phyloP scores from a whole-genome alignment of 1,140 invertebrate species.

The Bombus soroeensis region DNA sequence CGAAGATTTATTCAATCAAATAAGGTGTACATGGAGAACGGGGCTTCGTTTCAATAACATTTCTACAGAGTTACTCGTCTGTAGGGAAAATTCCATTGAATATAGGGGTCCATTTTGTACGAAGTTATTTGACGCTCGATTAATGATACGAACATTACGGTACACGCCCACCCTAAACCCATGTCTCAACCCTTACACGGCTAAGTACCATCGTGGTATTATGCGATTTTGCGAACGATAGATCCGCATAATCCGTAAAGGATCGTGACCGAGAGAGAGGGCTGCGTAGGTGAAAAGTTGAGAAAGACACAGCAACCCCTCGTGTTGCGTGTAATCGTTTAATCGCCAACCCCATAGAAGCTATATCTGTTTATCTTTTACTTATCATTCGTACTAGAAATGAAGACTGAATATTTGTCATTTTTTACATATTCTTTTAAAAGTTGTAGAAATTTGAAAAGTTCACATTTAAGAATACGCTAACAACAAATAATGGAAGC shows the following conservation, averaged over 20 bases:
- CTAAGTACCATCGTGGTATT: slow-evolving; percentile 63
- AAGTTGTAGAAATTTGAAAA: neutral
- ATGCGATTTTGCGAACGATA: slow-evolving; percentile 69
- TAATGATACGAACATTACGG: slow-evolving; percentile 69
- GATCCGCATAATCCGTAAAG: slow-evolving; percentile 64
- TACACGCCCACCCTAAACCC: slow-evolving; percentile 61
- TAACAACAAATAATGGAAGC: no score
- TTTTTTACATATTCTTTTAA: neutral
- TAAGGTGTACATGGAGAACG: neutral
- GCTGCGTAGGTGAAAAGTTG: slow-evolving; percentile 53
- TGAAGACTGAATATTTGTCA: no score
- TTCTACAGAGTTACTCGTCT: slow-evolving; percentile 30
- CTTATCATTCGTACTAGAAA: neutral
- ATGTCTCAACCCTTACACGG: slow-evolving; percentile 60
- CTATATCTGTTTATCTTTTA: neutral
- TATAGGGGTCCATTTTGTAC: slow-evolving; percentile 63
- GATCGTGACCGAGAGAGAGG: slow-evolving; percentile 59
- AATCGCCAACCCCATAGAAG: slow-evolving; percentile 23
- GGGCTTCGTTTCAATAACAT: slow-evolving; percentile 30
- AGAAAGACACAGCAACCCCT: slow-evolving; percentile 45
- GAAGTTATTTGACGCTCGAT: slow-evolving; percentile 71
- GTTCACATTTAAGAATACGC: no score
- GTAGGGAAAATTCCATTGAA: slow-evolving; percentile 65
- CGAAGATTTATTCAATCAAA: neutral
- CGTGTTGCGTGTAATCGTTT: slow-evolving; percentile 38